Evolutionary conservation across 2,888 invertebrate genomes (phyloP), one percentile per base, ranked within the genome.

Genomic region (Punctoribates punctum): DNA sequence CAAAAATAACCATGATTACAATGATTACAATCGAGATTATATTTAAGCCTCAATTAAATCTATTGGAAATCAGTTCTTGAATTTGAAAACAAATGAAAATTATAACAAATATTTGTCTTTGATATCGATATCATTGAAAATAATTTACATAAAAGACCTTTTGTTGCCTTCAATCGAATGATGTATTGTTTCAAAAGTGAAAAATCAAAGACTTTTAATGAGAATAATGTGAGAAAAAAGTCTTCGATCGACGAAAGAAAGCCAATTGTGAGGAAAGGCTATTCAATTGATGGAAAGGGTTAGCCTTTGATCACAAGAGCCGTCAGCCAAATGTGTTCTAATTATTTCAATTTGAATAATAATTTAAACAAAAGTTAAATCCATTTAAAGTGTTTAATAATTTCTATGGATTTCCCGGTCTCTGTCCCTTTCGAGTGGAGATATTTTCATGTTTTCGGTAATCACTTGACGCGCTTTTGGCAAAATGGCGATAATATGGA

Each of bases 381-480:
- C 23, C 8, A 23, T 57, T 25, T 13, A 1, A 29, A 11, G 13
- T 15, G 13, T n/a, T 62, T 15, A 62, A 23, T 29, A 62, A n/a
- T 62, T 29, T 29, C 62, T 13, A 62, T 62, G 62, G 9, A 62
- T 62, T n/a, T 62, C 62, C 11, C 62, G 13, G 2, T 62, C 62
- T 13, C 62, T 62, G 2, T 62, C 62, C n/a, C 62, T 62, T 27
- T 62, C 62, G 27, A 62, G 15, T 34, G 62, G 62, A 27, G 62
- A 62, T 23, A 62, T 27, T 62, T 62, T 62, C 62, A 62, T 62
- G 34, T 62, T 62, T 23, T 62, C 62, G 27, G 29, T 62, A 34
- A 62, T 62, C 62, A 62, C 62, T 62, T 62, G 62, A 15, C 62
- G 62, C 1, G 62, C 62, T 62, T 57, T 62, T 27, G 29, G 27